A percentile compares a stretch with the other conserved stretches of the same genome.
Evolutionary conservation across 2,797 vertebrate genomes (phyloP).

Genomic region (Gadopsis marmoratus): DNA sequence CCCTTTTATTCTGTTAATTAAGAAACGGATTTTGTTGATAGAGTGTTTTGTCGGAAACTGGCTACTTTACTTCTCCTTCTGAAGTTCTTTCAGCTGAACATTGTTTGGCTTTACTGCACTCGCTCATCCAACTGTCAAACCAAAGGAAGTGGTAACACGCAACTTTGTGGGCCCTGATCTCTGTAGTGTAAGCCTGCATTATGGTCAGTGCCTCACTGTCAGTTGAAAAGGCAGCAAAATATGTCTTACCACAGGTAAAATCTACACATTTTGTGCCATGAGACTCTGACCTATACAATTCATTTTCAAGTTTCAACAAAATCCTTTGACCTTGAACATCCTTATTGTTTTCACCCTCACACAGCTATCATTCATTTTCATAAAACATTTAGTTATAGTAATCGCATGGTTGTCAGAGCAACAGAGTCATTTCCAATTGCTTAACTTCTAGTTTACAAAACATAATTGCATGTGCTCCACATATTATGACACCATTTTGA

Average conservation of each 20-base stretch:
- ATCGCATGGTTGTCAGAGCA: slow-evolving; percentile 13
- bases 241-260: slow-evolving; percentile 15
- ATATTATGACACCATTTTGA: neutral
- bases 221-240: neutral
- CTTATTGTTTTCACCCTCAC: slow-evolving; percentile 33
- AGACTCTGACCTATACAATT: neutral
- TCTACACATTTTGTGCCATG: slow-evolving; percentile 1
- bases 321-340: slow-evolving; percentile 35
- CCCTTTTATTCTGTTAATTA: neutral
- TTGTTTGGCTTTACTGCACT: slow-evolving; percentile 26
- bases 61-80: neutral
- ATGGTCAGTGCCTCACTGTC: slow-evolving; percentile 35
- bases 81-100: slow-evolving; percentile 33
- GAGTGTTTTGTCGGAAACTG: slow-evolving; percentile 9
- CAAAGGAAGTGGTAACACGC: slow-evolving; percentile 69
- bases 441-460: slow-evolving; percentile 1
- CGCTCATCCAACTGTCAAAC: slow-evolving; percentile 68
- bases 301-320: slow-evolving; percentile 54
- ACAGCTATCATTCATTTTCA: slow-evolving; percentile 15
- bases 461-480: slow-evolving; percentile 10
- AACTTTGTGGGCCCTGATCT: slow-evolving; percentile 10
- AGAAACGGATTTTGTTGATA: neutral
- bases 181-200: slow-evolving; percentile 22
- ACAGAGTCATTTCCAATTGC: slow-evolving; percentile 20
- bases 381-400: slow-evolving; percentile 20